phyloP scores from a whole-genome alignment of 2,113 vertebrate species.

The Elachura formosa region DNA sequence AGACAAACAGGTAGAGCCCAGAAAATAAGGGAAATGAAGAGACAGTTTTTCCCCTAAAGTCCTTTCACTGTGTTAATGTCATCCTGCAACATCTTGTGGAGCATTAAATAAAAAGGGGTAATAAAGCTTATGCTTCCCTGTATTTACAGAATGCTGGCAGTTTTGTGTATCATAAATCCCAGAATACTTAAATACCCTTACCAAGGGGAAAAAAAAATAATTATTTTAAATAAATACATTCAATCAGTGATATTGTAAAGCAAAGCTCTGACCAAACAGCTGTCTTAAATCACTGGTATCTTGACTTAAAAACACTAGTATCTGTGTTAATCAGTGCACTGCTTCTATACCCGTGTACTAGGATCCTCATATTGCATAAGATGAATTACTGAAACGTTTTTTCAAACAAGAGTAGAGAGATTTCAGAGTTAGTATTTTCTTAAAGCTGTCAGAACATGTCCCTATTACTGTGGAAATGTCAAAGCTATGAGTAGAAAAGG shows the following conservation, averaged over 20 bases:
- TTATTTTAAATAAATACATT: background rate
- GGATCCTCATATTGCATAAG: background rate
- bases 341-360: background rate
- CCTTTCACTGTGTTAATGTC: background rate
- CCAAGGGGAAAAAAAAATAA: background rate
- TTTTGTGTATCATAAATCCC: background rate
- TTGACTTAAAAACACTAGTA: too few species aligned
- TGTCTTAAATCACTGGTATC: background rate
- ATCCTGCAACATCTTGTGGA: background rate
- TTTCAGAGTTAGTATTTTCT: background rate
- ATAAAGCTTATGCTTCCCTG: background rate
- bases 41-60: background rate
- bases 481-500: background rate
- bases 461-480: conserved; percentile 1
- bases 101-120: background rate
- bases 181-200: background rate
- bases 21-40: background rate
- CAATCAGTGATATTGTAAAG: background rate
- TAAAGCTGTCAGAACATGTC: background rate
- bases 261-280: background rate
- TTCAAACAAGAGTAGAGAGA: background rate
- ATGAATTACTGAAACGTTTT: background rate
- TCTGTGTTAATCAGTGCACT: background rate
- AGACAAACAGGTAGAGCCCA: background rate
- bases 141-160: background rate